Evolutionary conservation across 2,797 vertebrate species (phyloP).

Genomic region (Crenuchus spilurus): DNA sequence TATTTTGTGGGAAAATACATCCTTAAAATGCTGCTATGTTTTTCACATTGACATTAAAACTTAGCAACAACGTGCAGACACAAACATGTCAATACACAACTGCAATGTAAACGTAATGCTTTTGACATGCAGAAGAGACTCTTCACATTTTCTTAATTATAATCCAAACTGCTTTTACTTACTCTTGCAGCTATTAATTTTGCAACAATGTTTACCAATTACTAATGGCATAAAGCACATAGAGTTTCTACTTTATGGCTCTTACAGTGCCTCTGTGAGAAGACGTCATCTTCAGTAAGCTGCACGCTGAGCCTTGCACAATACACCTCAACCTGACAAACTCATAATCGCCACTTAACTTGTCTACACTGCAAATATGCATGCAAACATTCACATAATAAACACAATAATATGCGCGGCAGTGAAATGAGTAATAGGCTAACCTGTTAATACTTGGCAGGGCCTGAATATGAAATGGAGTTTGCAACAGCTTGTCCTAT

Average conservation of each 20-base stretch:
- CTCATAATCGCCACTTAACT: conserved; percentile 17
- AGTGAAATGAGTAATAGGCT: conserved; percentile 37
- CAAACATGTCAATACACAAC: background rate
- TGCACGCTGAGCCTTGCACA: background rate
- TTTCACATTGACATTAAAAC: too few relatives aligned
- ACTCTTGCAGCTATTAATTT: background rate
- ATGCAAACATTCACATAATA: conserved; percentile 29
- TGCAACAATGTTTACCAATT: background rate
- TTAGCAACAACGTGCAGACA: too few relatives aligned
- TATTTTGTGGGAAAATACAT: too few relatives aligned
- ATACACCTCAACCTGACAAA: background rate
- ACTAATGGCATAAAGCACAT: background rate
- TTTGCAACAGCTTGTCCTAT: conserved; percentile 32
- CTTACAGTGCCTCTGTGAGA: background rate
- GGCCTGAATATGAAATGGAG: conserved; percentile 31
- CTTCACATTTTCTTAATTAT: background rate
- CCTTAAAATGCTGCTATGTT: too few relatives aligned
- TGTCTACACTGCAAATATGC: conserved; percentile 1
- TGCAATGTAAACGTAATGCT: background rate
- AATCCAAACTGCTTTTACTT: background rate
- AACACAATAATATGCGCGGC: conserved; percentile 7
- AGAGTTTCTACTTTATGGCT: background rate
- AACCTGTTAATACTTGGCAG: conserved; percentile 48
- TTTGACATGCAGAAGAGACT: background rate
- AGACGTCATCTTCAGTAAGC: background rate